Evolutionary conservation across 2,113 vertebrate species (phyloP), one percentile per base, ranked within the genome.

Genomic region (Mandrillus leucophaeus): DNA sequence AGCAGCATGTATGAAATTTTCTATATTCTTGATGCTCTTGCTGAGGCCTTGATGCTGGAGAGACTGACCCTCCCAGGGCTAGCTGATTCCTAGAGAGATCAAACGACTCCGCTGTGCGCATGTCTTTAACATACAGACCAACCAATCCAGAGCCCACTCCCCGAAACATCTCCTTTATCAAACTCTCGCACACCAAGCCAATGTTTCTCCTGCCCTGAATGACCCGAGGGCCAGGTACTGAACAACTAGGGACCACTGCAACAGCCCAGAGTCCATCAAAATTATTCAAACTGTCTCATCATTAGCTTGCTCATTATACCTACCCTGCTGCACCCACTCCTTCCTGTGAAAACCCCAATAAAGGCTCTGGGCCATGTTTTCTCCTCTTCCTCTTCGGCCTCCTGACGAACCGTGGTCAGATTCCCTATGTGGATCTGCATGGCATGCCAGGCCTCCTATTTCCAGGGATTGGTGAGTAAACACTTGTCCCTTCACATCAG

Each of bases 391-490:
- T 18, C 27, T 70, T 52, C 20, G 1, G 32, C 40, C 55, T 90
- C 40, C 22, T 64, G 6, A 66, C 12, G 30, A 64, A 59, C 30
- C 5, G 13, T 72, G 68, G 50, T 83, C 16, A 13, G 50, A 30
- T 48, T 61, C 13, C 7, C 23, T 8, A 3, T 38, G 22, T 27
- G 32, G 50, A 35, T 23, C 68, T 38, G 4, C 45, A n/a, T 13
- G 38, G 30, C 38, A 59, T 45, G 40, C 25, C 57, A 45, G n/a
- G 11, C n/a, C 35, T 76, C 18, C 52, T 68, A 10, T 92, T 87
- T 72, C 48, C 92, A 85, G 72, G 35, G n/a, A 70, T 52, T 43
- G 48, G 38, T 57, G 43, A 90, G 55, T 85, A 30, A 43, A 64
- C 81, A 40, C 32, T 32, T 90, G 38, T n/a, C 86, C 55, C 45